phyloP scores from a whole-genome alignment of 2,888 invertebrate species.

The Nymphalis c-album region DNA sequence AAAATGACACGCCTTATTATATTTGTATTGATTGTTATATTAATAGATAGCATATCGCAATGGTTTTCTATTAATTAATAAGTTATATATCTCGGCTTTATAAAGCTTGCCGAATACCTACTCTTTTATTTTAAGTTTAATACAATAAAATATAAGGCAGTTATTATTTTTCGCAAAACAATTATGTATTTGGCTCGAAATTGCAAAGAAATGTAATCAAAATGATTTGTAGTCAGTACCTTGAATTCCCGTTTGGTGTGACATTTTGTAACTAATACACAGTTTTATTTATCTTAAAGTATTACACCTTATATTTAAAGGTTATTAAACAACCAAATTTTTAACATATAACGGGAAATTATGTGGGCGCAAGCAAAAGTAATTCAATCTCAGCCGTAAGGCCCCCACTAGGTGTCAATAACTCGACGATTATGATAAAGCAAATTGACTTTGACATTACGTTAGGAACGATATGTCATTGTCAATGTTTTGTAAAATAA shows the following conservation, averaged over 20 bases:
- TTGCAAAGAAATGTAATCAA: background rate
- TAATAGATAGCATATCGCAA: slow-evolving; percentile 6
- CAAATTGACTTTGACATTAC: slow-evolving; percentile 1
- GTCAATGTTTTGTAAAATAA: slow-evolving; percentile 15
- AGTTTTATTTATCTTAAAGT: slow-evolving; percentile 7
- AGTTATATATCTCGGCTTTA: background rate
- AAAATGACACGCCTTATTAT: slow-evolving; percentile 17
- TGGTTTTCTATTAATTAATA: background rate
- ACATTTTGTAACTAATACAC: slow-evolving; percentile 80
- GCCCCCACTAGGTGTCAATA: slow-evolving; percentile 13
- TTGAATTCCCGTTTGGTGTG: slow-evolving; percentile 95
- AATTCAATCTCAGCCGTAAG: background rate
- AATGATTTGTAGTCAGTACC: slow-evolving; percentile 72
- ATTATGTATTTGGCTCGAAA: no score
- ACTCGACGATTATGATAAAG: background rate
- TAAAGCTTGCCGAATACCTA: no score
- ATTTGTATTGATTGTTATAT: slow-evolving; percentile 26
- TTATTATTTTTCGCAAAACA: background rate
- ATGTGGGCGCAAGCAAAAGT: slow-evolving; percentile 31
- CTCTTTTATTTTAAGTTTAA: background rate
- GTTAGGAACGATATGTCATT: background rate
- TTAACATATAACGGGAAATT: slow-evolving; percentile 33
- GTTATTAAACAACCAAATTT: slow-evolving; percentile 17
- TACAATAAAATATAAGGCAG: background rate
- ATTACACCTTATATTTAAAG: slow-evolving; percentile 10